phyloP scores from a whole-genome alignment of 2,888 invertebrate genomes.

The Timandra comae region DNA sequence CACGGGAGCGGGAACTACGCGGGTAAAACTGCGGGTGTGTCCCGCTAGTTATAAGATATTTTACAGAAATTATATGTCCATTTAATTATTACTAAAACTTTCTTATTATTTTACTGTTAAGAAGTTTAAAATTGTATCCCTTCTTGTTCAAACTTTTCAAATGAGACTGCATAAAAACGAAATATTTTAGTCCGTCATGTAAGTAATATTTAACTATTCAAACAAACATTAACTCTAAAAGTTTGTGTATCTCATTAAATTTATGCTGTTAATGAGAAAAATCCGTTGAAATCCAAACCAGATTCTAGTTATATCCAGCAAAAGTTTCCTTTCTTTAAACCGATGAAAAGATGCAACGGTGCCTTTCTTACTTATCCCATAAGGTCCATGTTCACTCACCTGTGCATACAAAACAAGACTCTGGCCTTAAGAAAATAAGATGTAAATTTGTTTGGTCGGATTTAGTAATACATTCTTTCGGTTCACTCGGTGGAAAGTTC shows the following conservation, averaged over 20 bases:
- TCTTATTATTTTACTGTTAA: too few relatives aligned
- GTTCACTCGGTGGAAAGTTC: slow-evolving; percentile 27
- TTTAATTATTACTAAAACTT: too few relatives aligned
- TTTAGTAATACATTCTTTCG: slow-evolving; percentile 15
- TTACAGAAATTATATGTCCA: too few relatives aligned
- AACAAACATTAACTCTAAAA: too few relatives aligned
- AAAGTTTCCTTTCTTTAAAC: slow-evolving; percentile 41
- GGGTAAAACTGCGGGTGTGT: too few relatives aligned
- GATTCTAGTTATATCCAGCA: slow-evolving; percentile 27
- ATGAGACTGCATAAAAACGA: too few relatives aligned
- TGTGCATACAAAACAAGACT: slow-evolving; percentile 19
- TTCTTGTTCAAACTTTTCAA: too few relatives aligned
- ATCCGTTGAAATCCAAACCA: slow-evolving; percentile 20
- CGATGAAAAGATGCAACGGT: slow-evolving; percentile 48
- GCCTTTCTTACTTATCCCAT: slow-evolving; percentile 22
- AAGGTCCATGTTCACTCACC: slow-evolving; percentile 14
- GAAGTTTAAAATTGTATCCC: too few relatives aligned
- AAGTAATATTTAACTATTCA: too few relatives aligned
- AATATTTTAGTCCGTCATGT: too few relatives aligned
- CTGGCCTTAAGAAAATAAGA: slow-evolving; percentile 21
- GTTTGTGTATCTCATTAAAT: not conserved
- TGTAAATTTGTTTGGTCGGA: slow-evolving; percentile 15
- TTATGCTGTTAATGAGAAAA: slow-evolving; percentile 40
- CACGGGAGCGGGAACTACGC: too few relatives aligned
- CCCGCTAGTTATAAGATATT: too few relatives aligned